phyloP scores from a whole-genome alignment of 1,140 invertebrate genomes.

The Acromyrmex heyeri region DNA sequence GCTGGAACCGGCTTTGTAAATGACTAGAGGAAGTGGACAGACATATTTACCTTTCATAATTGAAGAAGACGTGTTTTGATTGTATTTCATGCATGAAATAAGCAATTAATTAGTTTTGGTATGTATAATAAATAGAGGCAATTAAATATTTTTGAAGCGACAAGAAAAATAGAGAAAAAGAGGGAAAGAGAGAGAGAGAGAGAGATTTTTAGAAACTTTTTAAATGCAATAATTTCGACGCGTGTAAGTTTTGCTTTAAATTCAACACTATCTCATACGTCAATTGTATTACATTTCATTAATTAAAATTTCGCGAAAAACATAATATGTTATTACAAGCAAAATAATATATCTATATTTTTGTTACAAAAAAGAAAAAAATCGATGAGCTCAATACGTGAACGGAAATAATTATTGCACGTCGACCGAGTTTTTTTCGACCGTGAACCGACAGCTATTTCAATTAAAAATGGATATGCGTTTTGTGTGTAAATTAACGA shows the following conservation, averaged over 20 bases:
- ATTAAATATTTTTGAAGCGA: neutral
- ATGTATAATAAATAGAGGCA: neutral
- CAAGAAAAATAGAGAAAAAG: neutral
- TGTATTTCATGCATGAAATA: neutral
- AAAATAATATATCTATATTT: neutral
- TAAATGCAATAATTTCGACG: neutral
- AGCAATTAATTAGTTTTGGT: neutral
- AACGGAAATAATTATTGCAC: no score
- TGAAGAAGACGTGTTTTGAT: neutral
- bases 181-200: neutral
- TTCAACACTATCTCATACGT: neutral
- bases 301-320: neutral
- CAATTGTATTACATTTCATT: neutral
- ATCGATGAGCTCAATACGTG: no score
- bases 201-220: neutral
- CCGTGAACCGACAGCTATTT: no score
- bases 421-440: no score
- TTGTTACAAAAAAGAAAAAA: neutral
- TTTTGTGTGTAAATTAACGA: no score
- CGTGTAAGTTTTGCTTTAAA: neutral
- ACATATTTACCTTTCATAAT: constrained; percentile 56
- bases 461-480: no score
- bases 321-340: neutral
- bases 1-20: constrained; percentile 66
- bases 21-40: constrained; percentile 53